These are phyloP conservation scores for Drosophila subobscura DNA, from an alignment of 1,140 invertebrate genomes.

Conservation along the genomic window DNA sequence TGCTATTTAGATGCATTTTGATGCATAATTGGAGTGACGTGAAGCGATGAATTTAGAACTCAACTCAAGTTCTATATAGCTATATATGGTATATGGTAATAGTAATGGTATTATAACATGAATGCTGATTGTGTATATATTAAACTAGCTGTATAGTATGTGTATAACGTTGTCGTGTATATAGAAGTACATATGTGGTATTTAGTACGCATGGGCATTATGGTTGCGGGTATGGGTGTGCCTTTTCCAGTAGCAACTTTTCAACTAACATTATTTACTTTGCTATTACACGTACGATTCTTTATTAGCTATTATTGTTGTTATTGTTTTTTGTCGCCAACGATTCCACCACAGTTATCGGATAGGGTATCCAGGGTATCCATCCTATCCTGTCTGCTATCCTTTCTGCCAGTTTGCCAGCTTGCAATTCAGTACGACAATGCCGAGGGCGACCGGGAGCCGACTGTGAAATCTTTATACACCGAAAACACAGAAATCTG, in stretches of 20 bases:
- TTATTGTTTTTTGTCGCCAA: conserved; percentile 72
- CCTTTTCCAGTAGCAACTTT: conserved; percentile 62
- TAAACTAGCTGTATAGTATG: conserved; percentile 62
- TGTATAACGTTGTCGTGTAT: conserved; percentile 54
- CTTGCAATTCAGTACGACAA: conserved; percentile 67
- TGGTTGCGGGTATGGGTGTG: conserved; percentile 36
- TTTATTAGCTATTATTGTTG: conserved; percentile 80
- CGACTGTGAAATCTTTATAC: conserved; percentile 94
- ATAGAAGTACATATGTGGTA: conserved; percentile 11
- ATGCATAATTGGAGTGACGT: conserved; percentile 81
- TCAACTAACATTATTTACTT: conserved; percentile 77
- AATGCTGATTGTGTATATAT: conserved; percentile 72
- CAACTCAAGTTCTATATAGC: conserved; percentile 34
- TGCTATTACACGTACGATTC: conserved; percentile 76
- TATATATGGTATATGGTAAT: too few species aligned
- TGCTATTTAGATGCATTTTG: conserved; percentile 65
- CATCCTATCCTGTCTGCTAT: neutral
- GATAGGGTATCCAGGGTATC: conserved; percentile 3
- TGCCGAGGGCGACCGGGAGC: conserved; percentile 77
- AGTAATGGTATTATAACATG: conserved; percentile 52
- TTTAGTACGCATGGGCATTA: conserved; percentile 47
- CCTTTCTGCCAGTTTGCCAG: neutral
- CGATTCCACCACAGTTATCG: conserved; percentile 58
- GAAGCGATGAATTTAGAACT: conserved; percentile 56
- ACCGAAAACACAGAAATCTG: conserved; percentile 96